These are phyloP conservation scores for Pogonomyrmex californicus DNA, from an alignment of 1,140 invertebrate species.

Conservation along the genomic window DNA sequence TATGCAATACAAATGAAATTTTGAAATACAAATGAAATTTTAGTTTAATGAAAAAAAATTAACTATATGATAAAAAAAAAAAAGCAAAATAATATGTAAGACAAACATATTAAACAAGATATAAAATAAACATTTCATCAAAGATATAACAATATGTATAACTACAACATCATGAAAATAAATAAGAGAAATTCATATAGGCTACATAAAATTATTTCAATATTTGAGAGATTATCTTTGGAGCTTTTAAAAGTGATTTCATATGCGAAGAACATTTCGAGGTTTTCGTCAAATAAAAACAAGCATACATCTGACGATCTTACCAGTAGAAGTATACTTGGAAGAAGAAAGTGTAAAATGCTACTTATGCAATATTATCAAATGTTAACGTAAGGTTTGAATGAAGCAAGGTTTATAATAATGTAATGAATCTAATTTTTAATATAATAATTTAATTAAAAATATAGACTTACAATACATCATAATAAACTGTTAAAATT, in stretches of 20 bases:
- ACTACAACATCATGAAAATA: not conserved
- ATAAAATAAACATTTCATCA: not conserved
- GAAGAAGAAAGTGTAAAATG: constrained; percentile 11
- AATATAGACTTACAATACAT: no score
- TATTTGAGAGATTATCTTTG: constrained; percentile 34
- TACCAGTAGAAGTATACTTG: constrained; percentile 23
- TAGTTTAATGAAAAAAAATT: not conserved
- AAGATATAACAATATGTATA: not conserved
- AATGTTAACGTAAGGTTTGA: not conserved
- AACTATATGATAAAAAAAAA: not conserved
- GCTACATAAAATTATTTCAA: constrained; percentile 43
- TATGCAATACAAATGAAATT: not conserved
- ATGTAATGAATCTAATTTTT: not conserved
- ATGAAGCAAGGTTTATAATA: constrained; percentile 10
- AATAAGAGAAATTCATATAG: constrained; percentile 34
- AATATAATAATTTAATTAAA: not conserved
- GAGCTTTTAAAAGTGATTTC: constrained; percentile 58
- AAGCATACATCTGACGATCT: constrained; percentile 36
- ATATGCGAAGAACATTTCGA: constrained; percentile 70
- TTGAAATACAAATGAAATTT: not conserved
- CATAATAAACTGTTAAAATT: not conserved
- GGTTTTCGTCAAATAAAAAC: constrained; percentile 63
- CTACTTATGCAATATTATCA: constrained; percentile 34
- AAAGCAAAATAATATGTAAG: not conserved
- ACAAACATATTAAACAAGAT: not conserved